A percentile compares a stretch with the other conserved stretches of the same genome.
phyloP scores from a whole-genome alignment of 2,113 vertebrate genomes.

The Trogon surrucura region DNA sequence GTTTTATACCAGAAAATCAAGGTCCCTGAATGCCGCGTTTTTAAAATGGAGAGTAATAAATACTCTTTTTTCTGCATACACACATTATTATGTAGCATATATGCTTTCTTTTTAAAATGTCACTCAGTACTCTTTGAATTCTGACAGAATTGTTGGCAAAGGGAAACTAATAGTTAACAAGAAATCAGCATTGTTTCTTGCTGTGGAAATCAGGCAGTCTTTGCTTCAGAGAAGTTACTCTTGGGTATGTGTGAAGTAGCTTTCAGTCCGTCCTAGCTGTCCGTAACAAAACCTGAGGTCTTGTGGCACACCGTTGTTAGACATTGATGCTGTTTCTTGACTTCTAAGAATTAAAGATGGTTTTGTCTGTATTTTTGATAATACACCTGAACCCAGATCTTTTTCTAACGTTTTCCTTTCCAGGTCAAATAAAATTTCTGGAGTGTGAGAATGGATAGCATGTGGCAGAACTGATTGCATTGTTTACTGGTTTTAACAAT shows the following conservation, averaged over 20 bases:
- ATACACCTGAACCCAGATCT: background rate
- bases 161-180: background rate
- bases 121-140: background rate
- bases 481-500: background rate
- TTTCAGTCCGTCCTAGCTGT: background rate
- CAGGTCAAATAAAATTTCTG: background rate
- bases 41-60: background rate
- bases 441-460: background rate
- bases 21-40: background rate
- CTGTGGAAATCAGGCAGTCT: background rate
- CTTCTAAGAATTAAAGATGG: background rate
- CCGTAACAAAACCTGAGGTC: background rate
- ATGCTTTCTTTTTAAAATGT: background rate
- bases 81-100: background rate
- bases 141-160: background rate
- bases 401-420: conserved; percentile 4
- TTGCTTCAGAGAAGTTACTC: background rate
- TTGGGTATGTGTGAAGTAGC: background rate
- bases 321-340: background rate
- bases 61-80: background rate
- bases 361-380: background rate
- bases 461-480: background rate
- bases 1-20: conserved; percentile 30
- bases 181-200: background rate
- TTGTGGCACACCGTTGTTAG: background rate